phyloP scores from a whole-genome alignment of 2,113 vertebrate species.

The Psophia crepitans region DNA sequence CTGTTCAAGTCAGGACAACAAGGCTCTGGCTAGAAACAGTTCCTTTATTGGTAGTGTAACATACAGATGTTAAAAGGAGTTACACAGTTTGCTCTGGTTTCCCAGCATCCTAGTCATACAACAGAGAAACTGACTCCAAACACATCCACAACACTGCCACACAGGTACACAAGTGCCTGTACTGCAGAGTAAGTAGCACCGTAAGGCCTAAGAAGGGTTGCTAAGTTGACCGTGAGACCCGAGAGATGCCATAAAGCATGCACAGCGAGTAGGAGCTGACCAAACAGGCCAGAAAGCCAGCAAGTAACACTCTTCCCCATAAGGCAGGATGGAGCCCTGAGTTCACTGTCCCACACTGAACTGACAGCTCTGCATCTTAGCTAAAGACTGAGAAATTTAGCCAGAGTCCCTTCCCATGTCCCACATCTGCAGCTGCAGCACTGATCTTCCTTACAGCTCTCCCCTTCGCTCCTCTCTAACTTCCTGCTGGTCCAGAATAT shows the following conservation, averaged over 20 bases:
- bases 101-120: background rate
- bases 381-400: background rate
- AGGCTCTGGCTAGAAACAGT: background rate
- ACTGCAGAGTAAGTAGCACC: background rate
- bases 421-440: background rate
- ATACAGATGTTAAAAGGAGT: background rate
- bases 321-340: background rate
- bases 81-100: background rate
- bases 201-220: background rate
- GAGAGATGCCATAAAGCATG: background rate
- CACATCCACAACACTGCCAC: background rate
- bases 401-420: background rate
- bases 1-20: background rate
- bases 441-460: background rate
- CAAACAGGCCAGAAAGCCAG: background rate
- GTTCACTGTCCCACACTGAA: background rate
- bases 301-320: background rate
- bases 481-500: background rate
- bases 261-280: background rate
- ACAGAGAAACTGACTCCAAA: background rate
- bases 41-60: background rate
- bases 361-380: background rate
- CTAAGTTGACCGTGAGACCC: fast-evolving
- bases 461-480: background rate
- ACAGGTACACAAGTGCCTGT: background rate